Percentiles rank a stretch among this genome's conserved stretches.
Evolutionary conservation across 1,140 invertebrate genomes (phyloP).

Genomic region (Hylaeus anthracinus): DNA sequence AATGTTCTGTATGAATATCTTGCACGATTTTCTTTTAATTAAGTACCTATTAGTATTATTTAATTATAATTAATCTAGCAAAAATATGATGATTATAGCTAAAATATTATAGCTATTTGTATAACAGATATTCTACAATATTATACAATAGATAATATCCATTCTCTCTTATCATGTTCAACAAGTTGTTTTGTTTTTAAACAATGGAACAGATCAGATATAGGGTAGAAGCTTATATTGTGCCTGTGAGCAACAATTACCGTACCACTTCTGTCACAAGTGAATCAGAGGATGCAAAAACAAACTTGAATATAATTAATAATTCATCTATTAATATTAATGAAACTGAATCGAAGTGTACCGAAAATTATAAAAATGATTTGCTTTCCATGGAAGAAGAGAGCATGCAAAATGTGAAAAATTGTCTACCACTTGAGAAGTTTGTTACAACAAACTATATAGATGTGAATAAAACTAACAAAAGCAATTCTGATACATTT

Average conservation of each 20-base stretch:
- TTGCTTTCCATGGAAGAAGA: neutral
- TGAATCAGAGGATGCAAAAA: neutral
- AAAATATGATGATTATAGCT: neutral
- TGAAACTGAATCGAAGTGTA: neutral
- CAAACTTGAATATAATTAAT: neutral
- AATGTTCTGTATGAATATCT: neutral
- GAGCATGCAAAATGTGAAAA: neutral
- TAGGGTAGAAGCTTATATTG: slow-evolving; percentile 73
- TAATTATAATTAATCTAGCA: neutral
- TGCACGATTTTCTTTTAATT: neutral
- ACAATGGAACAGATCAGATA: slow-evolving; percentile 56
- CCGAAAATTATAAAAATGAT: neutral
- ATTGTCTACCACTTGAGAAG: neutral
- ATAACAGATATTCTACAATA: too few relatives aligned
- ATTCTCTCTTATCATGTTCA: neutral
- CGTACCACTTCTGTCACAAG: neutral
- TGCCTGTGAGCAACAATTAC: slow-evolving; percentile 57
- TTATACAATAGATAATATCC: too few relatives aligned
- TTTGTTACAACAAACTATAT: neutral
- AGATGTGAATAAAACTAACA: neutral
- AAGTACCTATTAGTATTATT: too few relatives aligned
- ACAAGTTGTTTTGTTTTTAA: neutral
- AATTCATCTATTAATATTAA: slow-evolving; percentile 29
- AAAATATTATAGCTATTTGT: too few relatives aligned
- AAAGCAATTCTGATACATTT: neutral